Conservation (phyloP, 2,888 invertebrate genomes). For the Pristionchus entomophagus region DNA sequence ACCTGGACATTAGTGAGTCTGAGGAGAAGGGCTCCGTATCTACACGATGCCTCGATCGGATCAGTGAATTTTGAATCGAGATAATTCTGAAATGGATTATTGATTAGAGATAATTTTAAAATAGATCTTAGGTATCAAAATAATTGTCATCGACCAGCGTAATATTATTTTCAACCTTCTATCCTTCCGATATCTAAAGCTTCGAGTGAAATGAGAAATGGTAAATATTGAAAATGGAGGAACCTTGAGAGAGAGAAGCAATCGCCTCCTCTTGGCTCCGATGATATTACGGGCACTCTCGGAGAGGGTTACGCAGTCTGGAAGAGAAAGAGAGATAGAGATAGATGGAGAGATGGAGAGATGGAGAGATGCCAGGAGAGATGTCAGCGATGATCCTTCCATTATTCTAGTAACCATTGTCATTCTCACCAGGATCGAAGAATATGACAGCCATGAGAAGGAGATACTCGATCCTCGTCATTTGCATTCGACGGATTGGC, state of each 20-base stretch:
- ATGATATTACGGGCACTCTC: constrained; percentile 62
- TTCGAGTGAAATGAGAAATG: background rate
- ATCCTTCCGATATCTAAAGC: background rate
- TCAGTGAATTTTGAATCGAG: constrained; percentile 48
- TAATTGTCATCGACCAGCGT: background rate
- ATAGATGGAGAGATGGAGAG: too few relatives aligned
- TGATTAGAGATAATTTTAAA: background rate
- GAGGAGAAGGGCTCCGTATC: constrained; percentile 65
- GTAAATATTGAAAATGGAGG: background rate
- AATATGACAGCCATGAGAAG: constrained; percentile 73
- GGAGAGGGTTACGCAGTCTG: constrained; percentile 73
- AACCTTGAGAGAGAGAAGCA: constrained; percentile 64
- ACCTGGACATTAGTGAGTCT: constrained; percentile 67
- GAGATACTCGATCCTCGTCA: constrained; percentile 73
- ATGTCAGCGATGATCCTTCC: too few relatives aligned
- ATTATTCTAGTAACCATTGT: too few relatives aligned
- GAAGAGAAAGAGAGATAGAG: background rate
- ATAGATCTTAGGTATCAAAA: background rate
- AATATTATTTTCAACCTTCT: too few relatives aligned
- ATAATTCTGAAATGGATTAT: constrained; percentile 46
- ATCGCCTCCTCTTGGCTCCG: constrained; percentile 64
- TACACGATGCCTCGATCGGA: constrained; percentile 52
- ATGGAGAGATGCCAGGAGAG: too few relatives aligned
- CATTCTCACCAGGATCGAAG: constrained; percentile 72
- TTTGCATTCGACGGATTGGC: constrained; percentile 73